Percentiles rank a stretch among this genome's conserved stretches.
Evolutionary conservation across 2,113 vertebrate genomes (phyloP).

Genomic region (Felis catus): F.catus_Fca126_mat1.0 CM031416.1:96624001-96624500

Average conservation of each 20-base stretch:
- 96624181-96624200: neutral
- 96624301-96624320: neutral
- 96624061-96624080: slow-evolving; percentile 15
- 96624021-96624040: neutral
- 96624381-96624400: neutral
- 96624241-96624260: neutral
- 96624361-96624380: neutral
- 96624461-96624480: neutral
- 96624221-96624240: neutral
- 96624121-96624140: neutral
- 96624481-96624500: slow-evolving; percentile 1
- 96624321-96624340: neutral
- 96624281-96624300: neutral
- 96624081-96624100: neutral
- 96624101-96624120: neutral
- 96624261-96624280: neutral
- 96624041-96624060: neutral
- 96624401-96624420: slow-evolving; percentile 10
- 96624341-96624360: neutral
- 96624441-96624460: neutral
- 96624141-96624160: neutral
- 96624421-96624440: neutral
- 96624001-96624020: neutral
- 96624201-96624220: neutral
- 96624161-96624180: neutral